These are phyloP conservation scores for Maniola hyperantus DNA, from an alignment of 2,888 invertebrate species.

Conservation along the genomic window DNA sequence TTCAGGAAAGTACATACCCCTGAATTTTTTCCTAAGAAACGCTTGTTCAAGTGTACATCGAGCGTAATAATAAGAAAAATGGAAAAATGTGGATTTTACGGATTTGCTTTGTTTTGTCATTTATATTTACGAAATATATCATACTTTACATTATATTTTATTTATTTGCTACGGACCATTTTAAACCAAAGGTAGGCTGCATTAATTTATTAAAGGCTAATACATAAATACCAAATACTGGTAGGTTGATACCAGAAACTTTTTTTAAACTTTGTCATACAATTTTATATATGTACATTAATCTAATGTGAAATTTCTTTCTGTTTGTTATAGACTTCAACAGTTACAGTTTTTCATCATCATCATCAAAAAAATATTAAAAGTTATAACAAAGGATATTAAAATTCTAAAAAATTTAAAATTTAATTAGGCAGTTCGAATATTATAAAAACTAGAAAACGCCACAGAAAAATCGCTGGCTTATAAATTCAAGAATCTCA, in stretches of 20 bases:
- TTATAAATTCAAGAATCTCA: slow-evolving; percentile 33
- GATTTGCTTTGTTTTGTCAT: slow-evolving; percentile 14
- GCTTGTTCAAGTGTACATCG: slow-evolving; percentile 42
- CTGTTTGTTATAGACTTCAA: not conserved
- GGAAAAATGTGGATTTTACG: slow-evolving; percentile 26
- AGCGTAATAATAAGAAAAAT: slow-evolving; percentile 32
- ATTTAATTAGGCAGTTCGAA: not conserved
- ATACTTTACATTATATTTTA: not conserved
- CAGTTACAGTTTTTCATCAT: too few species aligned
- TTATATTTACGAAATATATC: not conserved
- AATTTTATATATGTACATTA: too few species aligned
- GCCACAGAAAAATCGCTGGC: slow-evolving; percentile 29
- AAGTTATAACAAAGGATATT: too few species aligned
- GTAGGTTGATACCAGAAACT: too few species aligned
- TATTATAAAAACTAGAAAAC: not conserved
- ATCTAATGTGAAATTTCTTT: too few species aligned
- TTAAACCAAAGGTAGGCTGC: too few species aligned
- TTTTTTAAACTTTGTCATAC: too few species aligned
- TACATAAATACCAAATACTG: too few species aligned
- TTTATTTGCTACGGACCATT: not conserved
- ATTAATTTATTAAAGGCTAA: too few species aligned
- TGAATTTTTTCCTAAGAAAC: slow-evolving; percentile 51
- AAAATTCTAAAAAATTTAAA: too few species aligned
- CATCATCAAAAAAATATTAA: too few species aligned
- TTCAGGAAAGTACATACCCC: slow-evolving; percentile 45